A percentile compares a stretch with the other conserved stretches of the same genome.
Evolutionary conservation across 2,888 invertebrate species (phyloP).

Genomic region (Lepetodrilus schrolli): DNA sequence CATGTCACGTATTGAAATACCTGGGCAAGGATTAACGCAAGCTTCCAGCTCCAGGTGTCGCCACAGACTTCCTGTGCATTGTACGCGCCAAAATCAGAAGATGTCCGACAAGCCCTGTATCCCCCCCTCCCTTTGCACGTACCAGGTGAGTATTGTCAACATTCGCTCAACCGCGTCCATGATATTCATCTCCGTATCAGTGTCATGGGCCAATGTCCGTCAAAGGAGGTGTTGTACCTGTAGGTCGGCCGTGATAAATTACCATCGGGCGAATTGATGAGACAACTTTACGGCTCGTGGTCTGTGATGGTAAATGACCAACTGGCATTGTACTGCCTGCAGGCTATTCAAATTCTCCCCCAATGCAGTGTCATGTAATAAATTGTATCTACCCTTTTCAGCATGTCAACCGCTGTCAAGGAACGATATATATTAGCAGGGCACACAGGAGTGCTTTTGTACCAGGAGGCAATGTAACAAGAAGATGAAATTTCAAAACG

Average conservation of each 20-base stretch:
- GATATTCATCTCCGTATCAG: not conserved
- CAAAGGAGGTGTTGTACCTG: not conserved
- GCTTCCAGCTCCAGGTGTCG: not conserved
- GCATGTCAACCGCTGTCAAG: too few relatives aligned
- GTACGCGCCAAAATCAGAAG: not conserved
- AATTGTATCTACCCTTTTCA: too few relatives aligned
- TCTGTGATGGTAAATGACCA: too few relatives aligned
- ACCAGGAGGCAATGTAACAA: too few relatives aligned
- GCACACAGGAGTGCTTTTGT: too few relatives aligned
- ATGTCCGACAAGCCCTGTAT: not conserved
- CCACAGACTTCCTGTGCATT: slow-evolving; percentile 10
- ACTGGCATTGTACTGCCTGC: too few relatives aligned
- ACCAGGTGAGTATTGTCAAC: not conserved
- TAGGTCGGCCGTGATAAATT: not conserved
- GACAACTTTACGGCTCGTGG: too few relatives aligned
- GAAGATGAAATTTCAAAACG: too few relatives aligned
- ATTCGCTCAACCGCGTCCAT: not conserved
- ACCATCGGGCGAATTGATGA: not conserved
- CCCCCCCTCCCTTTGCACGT: not conserved
- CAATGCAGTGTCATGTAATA: too few relatives aligned
- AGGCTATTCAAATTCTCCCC: too few relatives aligned
- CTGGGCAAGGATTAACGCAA: not conserved
- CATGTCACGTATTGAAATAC: not conserved
- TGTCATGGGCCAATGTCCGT: slow-evolving; percentile 3
- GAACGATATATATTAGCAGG: too few relatives aligned